phyloP scores from a whole-genome alignment of 2,888 invertebrate genomes.

The Campoplex nolae region DNA sequence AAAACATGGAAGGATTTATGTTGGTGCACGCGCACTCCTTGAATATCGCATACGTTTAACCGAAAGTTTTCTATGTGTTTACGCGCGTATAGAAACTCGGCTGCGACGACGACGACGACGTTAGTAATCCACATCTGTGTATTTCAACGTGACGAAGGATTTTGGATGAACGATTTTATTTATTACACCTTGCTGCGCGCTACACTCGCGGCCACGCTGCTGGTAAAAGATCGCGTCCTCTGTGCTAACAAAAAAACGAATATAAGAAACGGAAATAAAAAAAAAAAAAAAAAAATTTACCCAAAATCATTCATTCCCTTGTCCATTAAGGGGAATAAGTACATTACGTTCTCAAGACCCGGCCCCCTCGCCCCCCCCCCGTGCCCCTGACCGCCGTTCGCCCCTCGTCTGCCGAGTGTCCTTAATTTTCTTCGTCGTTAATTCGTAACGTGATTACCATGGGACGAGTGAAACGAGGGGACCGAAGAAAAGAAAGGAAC shows the following conservation, averaged over 20 bases:
- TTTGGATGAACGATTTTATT: constrained; percentile 61
- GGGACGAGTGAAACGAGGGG: not conserved
- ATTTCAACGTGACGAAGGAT: constrained; percentile 37
- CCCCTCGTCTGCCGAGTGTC: not conserved
- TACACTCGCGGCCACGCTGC: constrained; percentile 4
- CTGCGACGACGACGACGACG: not conserved
- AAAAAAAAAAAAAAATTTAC: not conserved
- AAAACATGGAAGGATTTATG: not conserved
- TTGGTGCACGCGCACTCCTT: constrained; percentile 24
- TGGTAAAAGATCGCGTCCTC: not conserved
- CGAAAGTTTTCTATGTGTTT: not conserved
- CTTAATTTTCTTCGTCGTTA: constrained; percentile 37
- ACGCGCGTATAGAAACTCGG: not conserved
- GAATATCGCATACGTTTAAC: constrained; percentile 4
- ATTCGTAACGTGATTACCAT: constrained; percentile 44
- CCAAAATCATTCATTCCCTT: constrained; percentile 35
- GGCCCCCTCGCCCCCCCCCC: no score
- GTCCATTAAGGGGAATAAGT: constrained; percentile 36
- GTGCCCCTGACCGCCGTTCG: not conserved
- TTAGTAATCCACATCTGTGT: not conserved
- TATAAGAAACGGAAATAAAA: not conserved
- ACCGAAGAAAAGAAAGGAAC: not conserved
- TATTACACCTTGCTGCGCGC: constrained; percentile 42
- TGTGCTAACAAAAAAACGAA: not conserved
- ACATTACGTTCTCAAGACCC: not conserved